phyloP scores from a whole-genome alignment of 2,888 invertebrate genomes.

The Copidosoma aretas region DNA sequence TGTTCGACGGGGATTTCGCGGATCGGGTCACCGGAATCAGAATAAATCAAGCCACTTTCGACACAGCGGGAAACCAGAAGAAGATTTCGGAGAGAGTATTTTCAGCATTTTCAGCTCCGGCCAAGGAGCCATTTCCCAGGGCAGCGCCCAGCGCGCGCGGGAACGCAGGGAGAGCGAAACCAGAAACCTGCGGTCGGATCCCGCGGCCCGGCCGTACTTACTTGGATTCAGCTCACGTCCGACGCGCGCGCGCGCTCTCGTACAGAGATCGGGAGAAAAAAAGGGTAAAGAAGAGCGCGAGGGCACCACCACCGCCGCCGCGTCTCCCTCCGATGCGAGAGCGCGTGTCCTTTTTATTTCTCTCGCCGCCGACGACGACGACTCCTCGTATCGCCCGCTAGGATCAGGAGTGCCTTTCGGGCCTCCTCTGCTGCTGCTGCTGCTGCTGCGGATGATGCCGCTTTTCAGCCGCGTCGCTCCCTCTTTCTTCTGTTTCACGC shows the following conservation, averaged over 20 bases:
- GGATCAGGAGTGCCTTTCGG: constrained; percentile 33
- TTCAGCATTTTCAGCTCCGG: no score
- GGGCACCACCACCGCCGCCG: constrained; percentile 23
- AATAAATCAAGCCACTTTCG: no score
- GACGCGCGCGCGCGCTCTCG: background rate
- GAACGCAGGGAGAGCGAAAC: constrained; percentile 42
- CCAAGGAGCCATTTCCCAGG: no score
- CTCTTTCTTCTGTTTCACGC: constrained; percentile 5
- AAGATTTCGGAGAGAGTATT: no score
- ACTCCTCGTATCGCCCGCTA: constrained; percentile 28
- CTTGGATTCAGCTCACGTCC: constrained; percentile 51
- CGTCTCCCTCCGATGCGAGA: constrained; percentile 4
- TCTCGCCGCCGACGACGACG: constrained; percentile 32
- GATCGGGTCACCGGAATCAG: no score
- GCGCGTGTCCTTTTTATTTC: constrained; percentile 1
- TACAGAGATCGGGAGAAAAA: background rate
- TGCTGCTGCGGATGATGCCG: background rate
- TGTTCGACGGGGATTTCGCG: no score
- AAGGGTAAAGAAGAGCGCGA: background rate
- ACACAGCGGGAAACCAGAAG: no score
- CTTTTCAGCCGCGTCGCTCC: constrained; percentile 7
- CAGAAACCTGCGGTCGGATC: constrained; percentile 46
- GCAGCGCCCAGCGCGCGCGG: no score
- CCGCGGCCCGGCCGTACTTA: constrained; percentile 35
- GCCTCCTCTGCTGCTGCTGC: background rate